These are phyloP conservation scores for Tetramorium bicarinatum DNA, from an alignment of 2,888 invertebrate species.

Conservation along the genomic window DNA sequence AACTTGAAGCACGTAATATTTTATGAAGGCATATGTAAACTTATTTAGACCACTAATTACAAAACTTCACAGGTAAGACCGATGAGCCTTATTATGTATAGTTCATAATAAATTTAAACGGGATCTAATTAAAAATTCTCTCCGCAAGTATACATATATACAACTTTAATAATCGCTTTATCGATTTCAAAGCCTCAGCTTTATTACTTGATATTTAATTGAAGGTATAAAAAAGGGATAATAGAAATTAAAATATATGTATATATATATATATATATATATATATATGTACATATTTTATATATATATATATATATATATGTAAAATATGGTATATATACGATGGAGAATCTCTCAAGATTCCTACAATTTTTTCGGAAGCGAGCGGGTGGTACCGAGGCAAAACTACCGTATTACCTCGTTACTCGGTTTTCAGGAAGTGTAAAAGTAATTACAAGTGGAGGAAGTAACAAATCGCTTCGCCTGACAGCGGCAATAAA, in stretches of 20 bases:
- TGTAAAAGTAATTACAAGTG: slow-evolving; percentile 78
- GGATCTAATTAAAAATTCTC: slow-evolving; percentile 47
- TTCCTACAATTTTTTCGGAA: slow-evolving; percentile 38
- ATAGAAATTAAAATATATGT: slow-evolving; percentile 38
- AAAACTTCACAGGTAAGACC: slow-evolving; percentile 38
- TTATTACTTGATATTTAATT: slow-evolving; percentile 14
- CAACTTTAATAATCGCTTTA: slow-evolving; percentile 33
- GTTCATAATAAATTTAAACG: slow-evolving; percentile 42
- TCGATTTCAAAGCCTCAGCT: slow-evolving; percentile 4
- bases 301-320: too few species aligned
- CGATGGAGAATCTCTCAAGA: background rate
- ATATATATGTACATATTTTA: background rate
- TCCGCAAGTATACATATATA: background rate
- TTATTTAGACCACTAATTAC: slow-evolving; percentile 46
- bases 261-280: background rate
- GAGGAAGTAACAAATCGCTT: slow-evolving; percentile 80
- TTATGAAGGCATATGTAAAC: slow-evolving; percentile 23
- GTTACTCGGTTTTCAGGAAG: slow-evolving; percentile 70
- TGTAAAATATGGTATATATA: too few species aligned
- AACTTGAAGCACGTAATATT: slow-evolving; percentile 6
- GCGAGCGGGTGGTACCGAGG: slow-evolving; percentile 18
- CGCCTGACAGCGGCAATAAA: slow-evolving; percentile 80
- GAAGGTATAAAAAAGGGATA: background rate
- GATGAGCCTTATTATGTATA: slow-evolving; percentile 26
- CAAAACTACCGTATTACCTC: slow-evolving; percentile 68